phyloP scores from a whole-genome alignment of 2,113 vertebrate genomes.

The Pterocles gutturalis region DNA sequence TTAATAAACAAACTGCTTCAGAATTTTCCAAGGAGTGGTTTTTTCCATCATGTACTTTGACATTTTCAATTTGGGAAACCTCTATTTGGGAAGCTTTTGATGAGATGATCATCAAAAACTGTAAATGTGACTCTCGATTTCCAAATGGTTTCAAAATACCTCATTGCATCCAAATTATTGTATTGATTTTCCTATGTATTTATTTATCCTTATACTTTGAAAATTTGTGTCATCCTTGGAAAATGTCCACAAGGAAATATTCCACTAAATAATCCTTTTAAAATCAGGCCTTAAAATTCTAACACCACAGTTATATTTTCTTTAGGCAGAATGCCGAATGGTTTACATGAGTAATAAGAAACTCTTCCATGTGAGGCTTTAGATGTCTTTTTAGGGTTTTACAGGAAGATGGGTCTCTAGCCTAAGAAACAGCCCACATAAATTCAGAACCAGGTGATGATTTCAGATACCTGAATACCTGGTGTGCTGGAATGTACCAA shows the following conservation, averaged over 20 bases:
- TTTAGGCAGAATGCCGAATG: neutral
- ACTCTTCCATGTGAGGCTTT: neutral
- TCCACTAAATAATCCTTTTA: neutral
- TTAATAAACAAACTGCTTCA: neutral
- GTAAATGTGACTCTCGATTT: neutral
- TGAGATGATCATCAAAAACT: neutral
- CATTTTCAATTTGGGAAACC: neutral
- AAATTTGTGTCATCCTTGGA: neutral
- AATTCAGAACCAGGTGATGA: neutral
- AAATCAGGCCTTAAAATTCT: neutral
- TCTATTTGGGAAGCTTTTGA: neutral
- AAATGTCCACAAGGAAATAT: neutral
- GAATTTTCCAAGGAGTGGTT: constrained; percentile 13
- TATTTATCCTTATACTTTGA: neutral
- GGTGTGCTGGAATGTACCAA: neutral
- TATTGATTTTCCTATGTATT: neutral
- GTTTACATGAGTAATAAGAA: neutral
- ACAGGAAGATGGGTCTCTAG: neutral
- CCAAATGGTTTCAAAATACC: neutral
- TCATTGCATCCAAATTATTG: neutral
- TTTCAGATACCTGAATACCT: neutral
- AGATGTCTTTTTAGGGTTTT: neutral
- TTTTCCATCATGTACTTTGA: neutral
- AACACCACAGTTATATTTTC: neutral
- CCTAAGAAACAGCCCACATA: neutral